phyloP scores from a whole-genome alignment of 2,888 invertebrate species.

The Maniola hyperantus region DNA sequence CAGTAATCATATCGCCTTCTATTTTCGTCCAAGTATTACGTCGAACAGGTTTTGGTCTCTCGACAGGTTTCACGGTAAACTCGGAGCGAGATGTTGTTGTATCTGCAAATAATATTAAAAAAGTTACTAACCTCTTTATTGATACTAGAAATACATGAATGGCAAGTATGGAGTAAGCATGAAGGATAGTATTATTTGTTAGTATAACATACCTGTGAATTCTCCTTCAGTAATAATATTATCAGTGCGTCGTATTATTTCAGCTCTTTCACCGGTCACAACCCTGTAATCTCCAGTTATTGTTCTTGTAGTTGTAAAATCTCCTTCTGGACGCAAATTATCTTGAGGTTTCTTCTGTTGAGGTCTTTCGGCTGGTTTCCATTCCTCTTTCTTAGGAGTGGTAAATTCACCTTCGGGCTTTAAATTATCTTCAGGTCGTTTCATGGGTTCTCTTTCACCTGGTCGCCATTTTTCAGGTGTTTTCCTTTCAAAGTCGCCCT shows the following conservation, averaged over 20 bases:
- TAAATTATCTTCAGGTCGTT: constrained; percentile 62
- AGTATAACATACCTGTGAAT: constrained; percentile 80
- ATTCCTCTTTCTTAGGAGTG: constrained; percentile 58
- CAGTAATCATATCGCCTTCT: constrained; percentile 87
- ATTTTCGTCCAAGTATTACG: constrained; percentile 90
- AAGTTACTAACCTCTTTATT: background rate
- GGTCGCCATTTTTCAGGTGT: constrained; percentile 61
- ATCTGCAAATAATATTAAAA: constrained; percentile 71
- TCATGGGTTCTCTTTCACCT: constrained; percentile 63
- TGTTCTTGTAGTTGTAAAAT: constrained; percentile 80
- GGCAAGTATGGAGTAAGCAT: too few relatives aligned
- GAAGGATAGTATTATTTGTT: background rate
- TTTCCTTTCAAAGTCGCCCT: constrained; percentile 76
- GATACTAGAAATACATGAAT: too few relatives aligned
- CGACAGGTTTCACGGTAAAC: constrained; percentile 86
- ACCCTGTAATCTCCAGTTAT: constrained; percentile 82
- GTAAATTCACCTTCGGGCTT: constrained; percentile 80
- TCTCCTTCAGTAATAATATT: constrained; percentile 86
- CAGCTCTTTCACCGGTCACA: constrained; percentile 84
- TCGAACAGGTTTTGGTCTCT: constrained; percentile 85
- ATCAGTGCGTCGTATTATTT: constrained; percentile 84
- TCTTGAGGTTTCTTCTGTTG: constrained; percentile 72
- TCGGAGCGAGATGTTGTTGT: constrained; percentile 86
- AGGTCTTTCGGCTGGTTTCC: constrained; percentile 68
- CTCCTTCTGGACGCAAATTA: constrained; percentile 74